Conservation (phyloP, 2,113 vertebrate species). For the Trachemys scripta region DNA sequence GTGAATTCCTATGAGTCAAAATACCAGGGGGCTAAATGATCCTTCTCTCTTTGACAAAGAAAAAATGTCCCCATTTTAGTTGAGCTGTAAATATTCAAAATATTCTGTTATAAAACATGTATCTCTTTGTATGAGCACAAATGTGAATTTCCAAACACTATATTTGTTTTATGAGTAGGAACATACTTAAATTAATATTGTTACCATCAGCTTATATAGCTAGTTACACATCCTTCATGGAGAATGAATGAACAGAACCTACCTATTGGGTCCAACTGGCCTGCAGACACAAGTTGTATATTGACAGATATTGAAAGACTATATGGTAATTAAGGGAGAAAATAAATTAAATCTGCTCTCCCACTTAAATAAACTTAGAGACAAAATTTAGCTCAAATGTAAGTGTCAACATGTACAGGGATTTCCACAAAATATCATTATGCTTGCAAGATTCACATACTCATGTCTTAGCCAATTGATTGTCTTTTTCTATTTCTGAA, state of each 20-base stretch:
- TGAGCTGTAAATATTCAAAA: constrained; percentile 11
- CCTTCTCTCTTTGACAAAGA: not conserved
- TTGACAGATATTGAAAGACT: not conserved
- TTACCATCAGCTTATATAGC: constrained; percentile 22
- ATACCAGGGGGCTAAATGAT: not conserved
- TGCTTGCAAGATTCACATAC: not conserved
- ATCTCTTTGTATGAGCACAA: not conserved
- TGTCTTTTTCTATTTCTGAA: not conserved
- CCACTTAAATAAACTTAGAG: constrained; percentile 1
- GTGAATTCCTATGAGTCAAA: not conserved
- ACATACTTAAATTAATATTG: not conserved
- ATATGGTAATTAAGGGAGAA: not conserved
- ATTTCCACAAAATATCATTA: not conserved
- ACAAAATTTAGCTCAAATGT: not conserved
- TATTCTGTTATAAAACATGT: not conserved
- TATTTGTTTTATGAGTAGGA: not conserved
- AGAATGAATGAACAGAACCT: not conserved
- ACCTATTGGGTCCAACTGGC: not conserved
- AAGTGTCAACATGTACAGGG: not conserved
- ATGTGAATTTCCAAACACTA: not conserved
- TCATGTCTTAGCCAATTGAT: not conserved
- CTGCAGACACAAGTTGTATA: not conserved
- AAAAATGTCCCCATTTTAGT: not conserved
- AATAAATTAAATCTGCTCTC: not conserved
- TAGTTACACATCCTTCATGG: not conserved